Percentiles rank a stretch among this genome's conserved stretches.
Evolutionary conservation across 2,113 vertebrate genomes (phyloP).

Genomic region (Nyctereutes procyonoides): DNA sequence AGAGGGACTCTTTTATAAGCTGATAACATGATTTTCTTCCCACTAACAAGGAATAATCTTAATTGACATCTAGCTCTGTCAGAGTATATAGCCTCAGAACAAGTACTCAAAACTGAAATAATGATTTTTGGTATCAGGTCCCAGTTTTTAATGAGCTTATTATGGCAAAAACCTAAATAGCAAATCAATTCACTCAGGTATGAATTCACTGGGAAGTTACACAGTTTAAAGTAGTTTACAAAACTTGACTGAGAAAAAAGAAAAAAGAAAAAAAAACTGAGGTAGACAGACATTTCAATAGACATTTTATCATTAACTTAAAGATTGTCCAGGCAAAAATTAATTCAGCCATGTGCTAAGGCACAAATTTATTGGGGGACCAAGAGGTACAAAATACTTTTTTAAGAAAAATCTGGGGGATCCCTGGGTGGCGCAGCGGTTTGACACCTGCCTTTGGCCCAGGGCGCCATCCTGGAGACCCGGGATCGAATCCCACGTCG

Average conservation of each 20-base stretch:
- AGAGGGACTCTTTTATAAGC: constrained; percentile 64
- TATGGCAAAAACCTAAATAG: constrained; percentile 70
- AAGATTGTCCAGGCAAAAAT: constrained; percentile 52
- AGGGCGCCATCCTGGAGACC: too few relatives aligned
- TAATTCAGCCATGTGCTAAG: neutral
- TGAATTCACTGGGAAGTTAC: constrained; percentile 55
- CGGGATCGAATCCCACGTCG: too few relatives aligned
- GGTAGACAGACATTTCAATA: constrained; percentile 20
- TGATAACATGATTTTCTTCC: constrained; percentile 58
- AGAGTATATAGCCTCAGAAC: constrained; percentile 48
- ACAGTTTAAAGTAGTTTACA: constrained; percentile 35
- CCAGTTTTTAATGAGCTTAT: constrained; percentile 70
- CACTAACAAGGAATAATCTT: constrained; percentile 72
- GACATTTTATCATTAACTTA: neutral
- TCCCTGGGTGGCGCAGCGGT: too few relatives aligned
- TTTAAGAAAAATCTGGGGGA: neutral
- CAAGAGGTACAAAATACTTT: neutral
- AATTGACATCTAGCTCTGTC: constrained; percentile 64
- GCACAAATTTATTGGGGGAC: neutral
- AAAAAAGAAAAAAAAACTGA: neutral
- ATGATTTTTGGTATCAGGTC: constrained; percentile 63
- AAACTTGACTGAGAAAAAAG: constrained; percentile 3
- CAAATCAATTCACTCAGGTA: constrained; percentile 64
- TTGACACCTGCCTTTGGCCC: too few relatives aligned
- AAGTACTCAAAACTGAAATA: constrained; percentile 60